Evolutionary conservation across 2,888 invertebrate genomes (phyloP).

Genomic region (Incurvaria masculella): DNA sequence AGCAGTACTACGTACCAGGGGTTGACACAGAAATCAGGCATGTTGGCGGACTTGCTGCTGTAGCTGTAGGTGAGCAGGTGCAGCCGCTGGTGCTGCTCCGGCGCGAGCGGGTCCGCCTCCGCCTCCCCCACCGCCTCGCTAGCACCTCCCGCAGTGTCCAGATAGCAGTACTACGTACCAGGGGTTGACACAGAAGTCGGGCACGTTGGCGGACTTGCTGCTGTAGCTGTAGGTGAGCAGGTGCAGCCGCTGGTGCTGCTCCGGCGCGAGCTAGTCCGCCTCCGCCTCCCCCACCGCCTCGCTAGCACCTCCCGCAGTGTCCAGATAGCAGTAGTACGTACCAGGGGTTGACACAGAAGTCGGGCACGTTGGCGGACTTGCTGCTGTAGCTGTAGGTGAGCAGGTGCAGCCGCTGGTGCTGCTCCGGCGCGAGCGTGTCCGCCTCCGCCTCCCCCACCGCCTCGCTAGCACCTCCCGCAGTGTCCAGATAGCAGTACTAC

Average conservation of each 20-base stretch:
- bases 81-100: constrained; percentile 80
- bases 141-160: neutral
- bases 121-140: neutral
- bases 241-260: constrained; percentile 81
- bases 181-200: constrained; percentile 87
- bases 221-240: constrained; percentile 89
- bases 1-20: constrained; percentile 63
- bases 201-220: constrained; percentile 70
- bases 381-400: constrained; percentile 85
- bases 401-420: constrained; percentile 85
- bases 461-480: too few relatives aligned
- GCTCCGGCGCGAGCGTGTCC: constrained; percentile 76
- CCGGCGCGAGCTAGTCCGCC: constrained; percentile 74
- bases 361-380: constrained; percentile 73
- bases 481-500: too few relatives aligned
- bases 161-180: constrained; percentile 53
- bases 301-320: neutral
- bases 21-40: constrained; percentile 85
- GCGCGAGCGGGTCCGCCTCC: constrained; percentile 68
- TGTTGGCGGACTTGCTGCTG: constrained; percentile 69
- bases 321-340: constrained; percentile 28
- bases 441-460: constrained; percentile 4
- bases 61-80: constrained; percentile 89
- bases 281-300: neutral
- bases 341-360: constrained; percentile 90